Evolutionary conservation across 2,888 invertebrate species (phyloP), one percentile per base, ranked within the genome.

Genomic region (Salpingus planirostris): DNA sequence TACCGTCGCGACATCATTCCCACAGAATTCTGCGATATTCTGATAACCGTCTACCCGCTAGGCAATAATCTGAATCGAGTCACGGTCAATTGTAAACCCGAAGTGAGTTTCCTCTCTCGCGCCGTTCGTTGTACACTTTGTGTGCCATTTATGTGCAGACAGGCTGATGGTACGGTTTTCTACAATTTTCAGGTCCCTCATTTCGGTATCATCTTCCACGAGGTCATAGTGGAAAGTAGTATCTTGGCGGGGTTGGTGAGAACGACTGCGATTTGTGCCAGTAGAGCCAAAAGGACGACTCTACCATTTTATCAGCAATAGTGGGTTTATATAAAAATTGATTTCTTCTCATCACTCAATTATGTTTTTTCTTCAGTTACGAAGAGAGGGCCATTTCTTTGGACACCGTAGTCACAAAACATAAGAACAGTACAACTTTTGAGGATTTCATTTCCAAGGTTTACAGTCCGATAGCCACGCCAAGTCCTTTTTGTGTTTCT

Each of bases 21-120:
- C 31, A 98, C 98, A 7, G 96, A 98, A 69, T 98, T 98, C 73
- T 97, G 96, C 64, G 98, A 98, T 71, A 91, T 98, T 42, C 76
- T 98, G 39, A 91, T 98, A 56, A 88, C 85, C 25, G 86, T 99
- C 53, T 97, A 98, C 70, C 96, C 97, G 2, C 69, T 96, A 52
- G 76, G 80, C 29, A 86, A 86, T 55, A 82, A 85, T 30, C 68
- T 96, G 37, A 87, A 85, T 62, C 74, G 95, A 37, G 82, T 92
- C 49, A 90, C 92, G 38, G 84, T 95, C 36, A 79, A 85, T 44
- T 76, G 88, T 50, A 91, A 91, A 58, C 78, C 82, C 1, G 88
- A 89, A 62, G 89, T 89, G 57, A 68, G 69, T 52, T 29, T n/a
- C n/a, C n/a, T n/a, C n/a, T n/a, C n/a, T n/a, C n/a, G n/a, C n/a